Base-by-base conservation (phyloP, 2,888 invertebrate genomes). In the Pheosia tremula region DNA sequence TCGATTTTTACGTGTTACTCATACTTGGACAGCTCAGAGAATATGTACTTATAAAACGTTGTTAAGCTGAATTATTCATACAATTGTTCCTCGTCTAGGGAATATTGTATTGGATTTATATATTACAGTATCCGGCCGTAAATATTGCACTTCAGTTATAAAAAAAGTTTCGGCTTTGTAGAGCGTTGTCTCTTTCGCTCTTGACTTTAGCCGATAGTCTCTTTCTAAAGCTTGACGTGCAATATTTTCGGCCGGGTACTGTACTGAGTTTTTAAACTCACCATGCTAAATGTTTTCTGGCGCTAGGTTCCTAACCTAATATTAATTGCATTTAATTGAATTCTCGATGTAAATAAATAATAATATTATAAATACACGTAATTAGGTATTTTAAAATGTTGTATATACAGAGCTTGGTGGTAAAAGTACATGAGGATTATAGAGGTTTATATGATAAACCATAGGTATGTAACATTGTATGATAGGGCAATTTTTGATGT, bases 391-490 rank as follows among this genome's bases (percentile, higher is more conserved):
- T 69, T 68, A 61, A 77, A 78, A 75, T 79, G 68, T 77, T 86
- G 85, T 89, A 88, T 73, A 87, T 85, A 86, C 74, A 79, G 80
- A 79, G 83, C 83, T 85, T 83, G 78, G 82, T 80, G 80, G 24
- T 1, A 79, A 73, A 84, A 86, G 86, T 87, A 88, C 86, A 87
- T 83, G 79, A 75, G 66, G 69, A 77, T 68, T 72, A 73, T 68
- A 79, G 79, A 69, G 89, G 91, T 92, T 92, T 91, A 91, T 91
- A 80, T 82, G 80, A 93, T 92, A 89, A 88, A 90, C 90, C 89
- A 64, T 83, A 81, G 79, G 76, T 82, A 24, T 24, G 24, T 24
- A 85, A 80, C 74, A 69, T 74, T 86, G 84, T 86, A 85, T 81
- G 66, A 81, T 84, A 87, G 81, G 80, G 80, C 75, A 82, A 82